Conservation (phyloP, 1,140 invertebrate genomes). For the Uloborus diversus region DNA sequence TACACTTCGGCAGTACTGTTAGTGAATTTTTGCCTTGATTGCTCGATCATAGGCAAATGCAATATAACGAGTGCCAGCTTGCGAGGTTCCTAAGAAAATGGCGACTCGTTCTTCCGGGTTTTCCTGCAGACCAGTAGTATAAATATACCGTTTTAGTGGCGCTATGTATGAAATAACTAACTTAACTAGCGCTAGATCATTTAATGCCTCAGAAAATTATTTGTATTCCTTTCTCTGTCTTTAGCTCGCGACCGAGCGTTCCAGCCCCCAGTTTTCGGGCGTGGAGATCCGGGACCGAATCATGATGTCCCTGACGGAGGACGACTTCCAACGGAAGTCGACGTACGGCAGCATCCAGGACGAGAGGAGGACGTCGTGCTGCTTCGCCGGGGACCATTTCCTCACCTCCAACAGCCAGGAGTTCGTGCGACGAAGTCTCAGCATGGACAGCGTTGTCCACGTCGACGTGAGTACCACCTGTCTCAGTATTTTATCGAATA, state of each 20-base stretch:
- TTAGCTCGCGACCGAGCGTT: slow-evolving; percentile 11
- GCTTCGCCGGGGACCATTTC: slow-evolving; percentile 33
- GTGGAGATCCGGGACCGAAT: not conserved
- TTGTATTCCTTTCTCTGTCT: not conserved
- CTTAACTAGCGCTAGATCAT: too few species aligned
- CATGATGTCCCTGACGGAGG: slow-evolving; percentile 3
- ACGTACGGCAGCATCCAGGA: slow-evolving; percentile 43
- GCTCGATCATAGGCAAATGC: too few species aligned
- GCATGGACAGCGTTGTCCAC: slow-evolving; percentile 39
- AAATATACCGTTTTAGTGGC: too few species aligned
- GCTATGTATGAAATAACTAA: too few species aligned
- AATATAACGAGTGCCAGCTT: too few species aligned
- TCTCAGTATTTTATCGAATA: too few species aligned
- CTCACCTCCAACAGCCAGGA: slow-evolving; percentile 17
- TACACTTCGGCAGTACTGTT: too few species aligned
- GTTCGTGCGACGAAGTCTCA: slow-evolving; percentile 17
- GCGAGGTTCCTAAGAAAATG: too few species aligned
- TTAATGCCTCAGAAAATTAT: not conserved
- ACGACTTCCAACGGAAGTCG: not conserved
- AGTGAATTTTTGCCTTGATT: too few species aligned
- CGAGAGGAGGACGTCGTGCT: not conserved
- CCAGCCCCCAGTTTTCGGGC: not conserved
- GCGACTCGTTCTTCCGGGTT: too few species aligned
- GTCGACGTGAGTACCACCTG: slow-evolving; percentile 22
- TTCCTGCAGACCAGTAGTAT: too few species aligned